Evolutionary conservation across 2,113 vertebrate species (phyloP).

Genomic region (Aviceda subcristata): DNA sequence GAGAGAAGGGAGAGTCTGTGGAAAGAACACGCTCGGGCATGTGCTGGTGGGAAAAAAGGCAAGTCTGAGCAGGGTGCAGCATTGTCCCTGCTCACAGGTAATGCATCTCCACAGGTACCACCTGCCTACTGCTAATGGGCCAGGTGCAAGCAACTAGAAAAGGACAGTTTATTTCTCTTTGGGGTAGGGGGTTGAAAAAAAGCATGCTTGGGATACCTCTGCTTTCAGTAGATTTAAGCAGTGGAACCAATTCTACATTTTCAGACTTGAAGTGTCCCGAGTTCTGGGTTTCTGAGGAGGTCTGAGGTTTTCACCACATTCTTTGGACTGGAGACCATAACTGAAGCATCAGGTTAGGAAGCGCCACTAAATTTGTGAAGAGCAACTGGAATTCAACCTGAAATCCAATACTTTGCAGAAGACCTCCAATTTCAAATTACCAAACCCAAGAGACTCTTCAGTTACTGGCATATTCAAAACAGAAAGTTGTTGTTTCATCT

Average conservation of each 20-base stretch:
- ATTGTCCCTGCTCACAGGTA: background rate
- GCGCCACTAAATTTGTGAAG: background rate
- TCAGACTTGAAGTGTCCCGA: fast-evolving
- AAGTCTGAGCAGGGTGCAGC: background rate
- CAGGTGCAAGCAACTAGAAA: background rate
- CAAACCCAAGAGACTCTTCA: background rate
- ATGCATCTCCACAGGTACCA: background rate
- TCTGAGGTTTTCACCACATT: background rate
- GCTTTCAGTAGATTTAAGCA: background rate
- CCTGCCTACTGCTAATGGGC: background rate
- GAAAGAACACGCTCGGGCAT: fast-evolving
- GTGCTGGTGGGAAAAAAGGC: background rate
- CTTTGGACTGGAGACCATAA: background rate
- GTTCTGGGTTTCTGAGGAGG: background rate
- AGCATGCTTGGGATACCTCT: background rate
- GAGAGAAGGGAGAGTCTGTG: background rate
- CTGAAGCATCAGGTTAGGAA: background rate
- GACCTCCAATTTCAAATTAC: background rate
- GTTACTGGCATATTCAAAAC: background rate
- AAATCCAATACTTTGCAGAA: background rate
- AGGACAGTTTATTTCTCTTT: background rate
- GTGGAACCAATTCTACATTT: background rate
- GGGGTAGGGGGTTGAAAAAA: background rate
- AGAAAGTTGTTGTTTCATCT: background rate
- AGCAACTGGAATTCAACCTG: background rate